phyloP scores from a whole-genome alignment of 2,797 vertebrate genomes.

The Gymnoscopelus braueri region DNA sequence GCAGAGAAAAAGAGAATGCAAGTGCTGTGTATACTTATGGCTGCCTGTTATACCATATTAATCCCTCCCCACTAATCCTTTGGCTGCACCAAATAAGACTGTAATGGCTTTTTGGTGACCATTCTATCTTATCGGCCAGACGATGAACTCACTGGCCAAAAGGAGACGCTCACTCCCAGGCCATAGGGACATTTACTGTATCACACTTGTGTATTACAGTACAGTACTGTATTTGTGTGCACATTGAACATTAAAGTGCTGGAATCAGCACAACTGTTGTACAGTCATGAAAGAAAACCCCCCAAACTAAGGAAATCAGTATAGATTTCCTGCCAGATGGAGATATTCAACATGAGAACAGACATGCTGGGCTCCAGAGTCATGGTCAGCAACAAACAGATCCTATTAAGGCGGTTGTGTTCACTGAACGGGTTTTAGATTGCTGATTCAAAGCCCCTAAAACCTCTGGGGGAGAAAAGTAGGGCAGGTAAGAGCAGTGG shows the following conservation, averaged over 20 bases:
- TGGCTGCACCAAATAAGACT: slow-evolving; percentile 68
- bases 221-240: slow-evolving; percentile 1
- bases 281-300: too few relatives aligned
- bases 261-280: neutral
- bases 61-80: slow-evolving; percentile 75
- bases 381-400: neutral
- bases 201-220: slow-evolving; percentile 13
- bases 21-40: slow-evolving; percentile 64
- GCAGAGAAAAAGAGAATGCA: slow-evolving; percentile 36
- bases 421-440: too few relatives aligned
- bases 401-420: neutral
- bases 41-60: slow-evolving; percentile 64
- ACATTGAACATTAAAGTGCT: too few relatives aligned
- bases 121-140: slow-evolving; percentile 59
- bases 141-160: slow-evolving; percentile 53
- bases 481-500: too few relatives aligned
- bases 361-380: neutral
- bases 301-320: neutral
- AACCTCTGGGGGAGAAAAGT: too few relatives aligned
- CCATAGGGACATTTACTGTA: slow-evolving; percentile 19
- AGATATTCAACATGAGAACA: neutral
- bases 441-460: too few relatives aligned
- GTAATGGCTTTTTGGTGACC: slow-evolving; percentile 67
- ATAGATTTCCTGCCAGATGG: neutral
- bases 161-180: slow-evolving; percentile 39